phyloP scores from a whole-genome alignment of 2,113 vertebrate genomes.

The Tragelaphus imberbis region DNA sequence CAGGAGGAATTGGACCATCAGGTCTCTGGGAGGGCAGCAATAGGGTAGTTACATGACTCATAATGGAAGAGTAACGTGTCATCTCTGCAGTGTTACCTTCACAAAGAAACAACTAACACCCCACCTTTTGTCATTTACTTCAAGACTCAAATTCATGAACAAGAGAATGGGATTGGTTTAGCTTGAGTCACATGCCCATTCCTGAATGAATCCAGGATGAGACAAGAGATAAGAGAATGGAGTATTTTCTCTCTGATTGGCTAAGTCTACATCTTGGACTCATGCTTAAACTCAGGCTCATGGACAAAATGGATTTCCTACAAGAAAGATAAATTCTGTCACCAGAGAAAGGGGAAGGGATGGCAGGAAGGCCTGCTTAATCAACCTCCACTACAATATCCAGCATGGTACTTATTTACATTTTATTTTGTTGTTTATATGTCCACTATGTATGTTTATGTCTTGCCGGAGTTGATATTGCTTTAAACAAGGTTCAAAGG shows the following conservation, averaged over 20 bases:
- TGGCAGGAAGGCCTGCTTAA: background rate
- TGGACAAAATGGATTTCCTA: background rate
- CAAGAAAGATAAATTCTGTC: background rate
- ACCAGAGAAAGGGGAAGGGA: background rate
- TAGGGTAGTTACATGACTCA: background rate
- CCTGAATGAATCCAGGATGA: background rate
- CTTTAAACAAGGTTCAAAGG: background rate
- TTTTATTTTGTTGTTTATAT: background rate
- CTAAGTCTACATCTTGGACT: background rate
- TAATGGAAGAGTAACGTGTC: background rate
- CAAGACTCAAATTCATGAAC: background rate
- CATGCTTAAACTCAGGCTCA: background rate
- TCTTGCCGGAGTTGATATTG: background rate
- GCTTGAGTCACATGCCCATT: background rate
- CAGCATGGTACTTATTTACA: background rate
- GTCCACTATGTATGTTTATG: background rate
- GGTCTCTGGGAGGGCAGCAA: background rate
- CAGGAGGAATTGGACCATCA: background rate
- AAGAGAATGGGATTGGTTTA: background rate
- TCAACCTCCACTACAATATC: background rate
- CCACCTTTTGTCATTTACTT: background rate
- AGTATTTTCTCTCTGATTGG: background rate
- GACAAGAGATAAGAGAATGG: background rate
- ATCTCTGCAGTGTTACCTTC: background rate
- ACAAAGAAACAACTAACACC: background rate